These are phyloP conservation scores for Cinclus cinclus DNA, from an alignment of 2,113 vertebrate genomes.

Conservation along the genomic window DNA sequence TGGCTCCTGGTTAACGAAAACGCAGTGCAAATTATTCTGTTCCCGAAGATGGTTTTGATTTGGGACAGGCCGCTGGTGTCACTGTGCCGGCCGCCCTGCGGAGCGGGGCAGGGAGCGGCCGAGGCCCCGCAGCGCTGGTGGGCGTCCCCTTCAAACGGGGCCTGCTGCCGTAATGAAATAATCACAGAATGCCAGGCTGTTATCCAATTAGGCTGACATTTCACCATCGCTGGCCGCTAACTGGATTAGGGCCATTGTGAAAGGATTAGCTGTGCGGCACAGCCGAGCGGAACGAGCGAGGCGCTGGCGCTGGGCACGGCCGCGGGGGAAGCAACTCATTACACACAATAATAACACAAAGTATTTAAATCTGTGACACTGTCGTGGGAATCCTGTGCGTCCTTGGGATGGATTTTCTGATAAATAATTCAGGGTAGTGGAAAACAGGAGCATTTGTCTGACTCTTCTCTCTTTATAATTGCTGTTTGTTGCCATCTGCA, in stretches of 20 bases:
- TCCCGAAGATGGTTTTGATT: not conserved
- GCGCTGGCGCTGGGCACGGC: slow-evolving; percentile 1
- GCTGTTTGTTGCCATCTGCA: fast-evolving
- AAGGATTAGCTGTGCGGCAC: slow-evolving; percentile 85
- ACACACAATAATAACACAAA: fast-evolving
- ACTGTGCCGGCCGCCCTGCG: fast-evolving
- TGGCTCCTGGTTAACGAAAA: not conserved
- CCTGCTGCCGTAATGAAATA: slow-evolving; percentile 69
- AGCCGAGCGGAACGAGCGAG: slow-evolving; percentile 66
- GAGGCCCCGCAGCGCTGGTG: not conserved
- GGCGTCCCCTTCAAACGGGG: slow-evolving; percentile 26
- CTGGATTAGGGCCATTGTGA: slow-evolving; percentile 92
- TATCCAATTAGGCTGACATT: slow-evolving; percentile 90
- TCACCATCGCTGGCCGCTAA: slow-evolving; percentile 86
- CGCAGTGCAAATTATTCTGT: not conserved
- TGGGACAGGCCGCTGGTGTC: not conserved
- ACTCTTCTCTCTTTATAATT: fast-evolving
- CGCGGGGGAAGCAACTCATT: not conserved
- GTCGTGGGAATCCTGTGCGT: too few species aligned
- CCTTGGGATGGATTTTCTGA: not conserved
- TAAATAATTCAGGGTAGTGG: not conserved
- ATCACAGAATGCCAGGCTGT: slow-evolving; percentile 76
- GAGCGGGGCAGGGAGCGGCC: not conserved
- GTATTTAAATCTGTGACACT: not conserved
- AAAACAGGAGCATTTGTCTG: not conserved